phyloP scores from a whole-genome alignment of 2,797 vertebrate genomes.

The Notolabrus celidotus region DNA sequence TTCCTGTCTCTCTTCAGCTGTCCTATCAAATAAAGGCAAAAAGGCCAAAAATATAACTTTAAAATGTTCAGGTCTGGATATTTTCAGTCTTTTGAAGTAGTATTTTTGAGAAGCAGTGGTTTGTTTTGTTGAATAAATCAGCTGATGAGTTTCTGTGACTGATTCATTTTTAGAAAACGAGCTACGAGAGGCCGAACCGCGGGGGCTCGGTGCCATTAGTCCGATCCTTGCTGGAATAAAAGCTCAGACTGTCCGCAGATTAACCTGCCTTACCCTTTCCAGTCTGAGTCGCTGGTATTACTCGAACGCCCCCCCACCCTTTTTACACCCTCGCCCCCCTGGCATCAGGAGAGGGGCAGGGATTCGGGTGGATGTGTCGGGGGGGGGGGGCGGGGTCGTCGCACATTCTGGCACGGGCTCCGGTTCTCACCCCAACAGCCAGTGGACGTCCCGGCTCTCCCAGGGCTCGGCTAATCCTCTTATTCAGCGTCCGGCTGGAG shows the following conservation, averaged over 20 bases:
- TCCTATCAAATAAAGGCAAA: no score
- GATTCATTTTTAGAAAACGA: not conserved
- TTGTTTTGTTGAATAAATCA: no score
- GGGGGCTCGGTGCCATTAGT: not conserved
- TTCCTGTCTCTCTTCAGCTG: no score
- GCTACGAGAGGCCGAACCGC: not conserved
- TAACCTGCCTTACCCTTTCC: constrained; percentile 47
- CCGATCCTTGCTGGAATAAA: constrained; percentile 9
- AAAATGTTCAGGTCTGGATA: no score
- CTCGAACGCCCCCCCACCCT: constrained; percentile 24
- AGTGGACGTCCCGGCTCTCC: constrained; percentile 69
- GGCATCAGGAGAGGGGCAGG: constrained; percentile 53
- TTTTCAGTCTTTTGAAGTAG: no score
- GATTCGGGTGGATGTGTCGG: constrained; percentile 15
- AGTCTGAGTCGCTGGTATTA: constrained; percentile 45
- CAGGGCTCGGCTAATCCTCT: constrained; percentile 80
- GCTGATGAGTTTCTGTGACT: no score
- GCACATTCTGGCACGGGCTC: constrained; percentile 70
- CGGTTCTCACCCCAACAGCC: constrained; percentile 68
- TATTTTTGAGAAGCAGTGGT: no score
- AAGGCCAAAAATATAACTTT: no score
- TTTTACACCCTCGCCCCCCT: constrained; percentile 24
- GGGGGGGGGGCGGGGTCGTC: constrained; percentile 20
- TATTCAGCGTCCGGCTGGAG: constrained; percentile 72
- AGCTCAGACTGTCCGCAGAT: constrained; percentile 56